These are phyloP conservation scores for Macquaria ambigua DNA, from an alignment of 2,113 vertebrate species.

Conservation along the genomic window DNA sequence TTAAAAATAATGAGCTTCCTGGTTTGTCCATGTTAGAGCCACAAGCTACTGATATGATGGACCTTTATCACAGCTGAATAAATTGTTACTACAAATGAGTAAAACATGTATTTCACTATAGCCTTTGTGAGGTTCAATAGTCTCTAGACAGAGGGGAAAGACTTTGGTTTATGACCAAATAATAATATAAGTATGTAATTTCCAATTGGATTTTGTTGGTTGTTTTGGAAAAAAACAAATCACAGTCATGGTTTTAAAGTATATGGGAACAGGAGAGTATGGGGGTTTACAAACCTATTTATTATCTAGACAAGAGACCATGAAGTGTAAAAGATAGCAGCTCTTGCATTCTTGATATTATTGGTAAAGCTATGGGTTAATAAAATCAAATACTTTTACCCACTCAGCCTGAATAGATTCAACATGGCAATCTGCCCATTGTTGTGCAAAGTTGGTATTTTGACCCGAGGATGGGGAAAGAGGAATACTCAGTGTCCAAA, in stretches of 20 bases:
- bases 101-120: not conserved
- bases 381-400: not conserved
- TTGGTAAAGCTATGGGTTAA: not conserved
- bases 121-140: not conserved
- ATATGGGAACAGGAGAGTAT: not conserved
- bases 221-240: not conserved
- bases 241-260: too few relatives aligned
- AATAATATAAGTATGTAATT: not conserved
- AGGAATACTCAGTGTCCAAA: constrained; percentile 13
- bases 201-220: not conserved
- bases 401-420: not conserved
- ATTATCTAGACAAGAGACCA: not conserved
- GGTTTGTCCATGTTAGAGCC: constrained; percentile 30
- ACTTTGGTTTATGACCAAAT: not conserved
- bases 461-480: not conserved
- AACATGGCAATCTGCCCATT: not conserved
- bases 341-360: not conserved
- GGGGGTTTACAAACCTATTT: not conserved
- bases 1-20: constrained; percentile 59
- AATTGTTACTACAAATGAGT: not conserved
- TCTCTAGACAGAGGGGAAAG: not conserved
- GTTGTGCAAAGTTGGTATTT: not conserved
- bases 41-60: constrained; percentile 16
- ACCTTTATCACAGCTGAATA: not conserved
- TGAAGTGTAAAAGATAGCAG: not conserved